Base-by-base conservation (phyloP, 1,140 invertebrate genomes). In the Drosophila murphyi region DNA sequence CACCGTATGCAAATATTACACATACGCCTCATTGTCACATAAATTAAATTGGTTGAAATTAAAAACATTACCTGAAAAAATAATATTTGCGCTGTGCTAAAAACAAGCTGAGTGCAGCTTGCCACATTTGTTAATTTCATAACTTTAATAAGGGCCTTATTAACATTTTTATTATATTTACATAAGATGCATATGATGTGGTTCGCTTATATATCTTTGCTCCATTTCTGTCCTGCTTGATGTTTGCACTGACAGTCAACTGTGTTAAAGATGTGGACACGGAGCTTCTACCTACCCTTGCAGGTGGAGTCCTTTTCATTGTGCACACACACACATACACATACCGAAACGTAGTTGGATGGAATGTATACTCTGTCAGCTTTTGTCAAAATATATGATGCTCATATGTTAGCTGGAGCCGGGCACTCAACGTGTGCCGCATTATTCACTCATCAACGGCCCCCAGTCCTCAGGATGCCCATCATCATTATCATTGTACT, bases 371-470 rank as follows among this genome's bases (percentile, higher is more conserved):
- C 10, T 55, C 39, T 55, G 70, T 64, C 69, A 70, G 79, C 69
- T 69, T 82, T 82, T 82, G 80, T 75, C 80, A 82, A 82, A 82
- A 82, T 82, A 82, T 82, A 82, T 82, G 80, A 82, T 74, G 80
- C 80, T 82, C 80, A 82, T 82, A 82, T 82, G 80, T 82, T 82
- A 82, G 80, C 80, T 56, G 48, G 37, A 63, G 61, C 47, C 69
- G 69, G 79, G 75, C 80, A 82, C 80, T 82, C 80, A 82, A 82
- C 80, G 80, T 82, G 80, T 82, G 80, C 80, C 80, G 80, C 80
- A 82, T 82, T 82, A 82, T 82, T 82, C 80, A 82, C 80, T 82
- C 80, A 82, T 82, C 80, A 82, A 80, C 80, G 82, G 73, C 78
- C 73, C 77, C 67, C 78, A 81, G 78, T 76, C 31, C 52, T 45